These are phyloP conservation scores for Muschampia plurimacula DNA, from an alignment of 2,888 invertebrate species.

Conservation along the genomic window DNA sequence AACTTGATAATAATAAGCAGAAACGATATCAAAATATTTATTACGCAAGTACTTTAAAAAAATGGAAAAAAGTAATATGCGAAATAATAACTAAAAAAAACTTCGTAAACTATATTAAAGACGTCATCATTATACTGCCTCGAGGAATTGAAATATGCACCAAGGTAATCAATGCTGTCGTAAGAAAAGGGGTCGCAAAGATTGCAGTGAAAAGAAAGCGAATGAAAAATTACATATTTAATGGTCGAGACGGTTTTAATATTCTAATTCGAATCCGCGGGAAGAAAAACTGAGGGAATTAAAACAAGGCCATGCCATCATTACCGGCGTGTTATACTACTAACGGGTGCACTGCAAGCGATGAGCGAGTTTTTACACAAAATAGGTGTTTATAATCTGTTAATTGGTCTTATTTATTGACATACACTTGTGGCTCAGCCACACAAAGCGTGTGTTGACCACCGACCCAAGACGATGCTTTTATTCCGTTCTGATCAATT, in stretches of 20 bases:
- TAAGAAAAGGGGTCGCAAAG: constrained; percentile 35
- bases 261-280: constrained; percentile 60
- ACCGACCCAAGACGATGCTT: no score
- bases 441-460: no score
- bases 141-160: constrained; percentile 33
- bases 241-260: constrained; percentile 53
- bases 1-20: no score
- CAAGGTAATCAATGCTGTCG: constrained; percentile 35
- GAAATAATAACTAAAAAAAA: no score
- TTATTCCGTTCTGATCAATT: no score
- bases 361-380: not conserved
- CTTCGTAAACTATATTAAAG: no score
- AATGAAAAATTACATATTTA: constrained; percentile 40
- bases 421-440: no score
- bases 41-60: no score
- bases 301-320: constrained; percentile 58
- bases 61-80: no score
- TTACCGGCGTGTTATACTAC: constrained; percentile 21
- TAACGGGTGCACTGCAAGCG: not conserved
- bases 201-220: constrained; percentile 37
- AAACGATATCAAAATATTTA: no score
- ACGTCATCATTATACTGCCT: not conserved
- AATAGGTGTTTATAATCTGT: not conserved
- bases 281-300: constrained; percentile 74
- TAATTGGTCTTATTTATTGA: no score